Conservation (phyloP, 2,113 vertebrate genomes). For the Chionis minor region DNA sequence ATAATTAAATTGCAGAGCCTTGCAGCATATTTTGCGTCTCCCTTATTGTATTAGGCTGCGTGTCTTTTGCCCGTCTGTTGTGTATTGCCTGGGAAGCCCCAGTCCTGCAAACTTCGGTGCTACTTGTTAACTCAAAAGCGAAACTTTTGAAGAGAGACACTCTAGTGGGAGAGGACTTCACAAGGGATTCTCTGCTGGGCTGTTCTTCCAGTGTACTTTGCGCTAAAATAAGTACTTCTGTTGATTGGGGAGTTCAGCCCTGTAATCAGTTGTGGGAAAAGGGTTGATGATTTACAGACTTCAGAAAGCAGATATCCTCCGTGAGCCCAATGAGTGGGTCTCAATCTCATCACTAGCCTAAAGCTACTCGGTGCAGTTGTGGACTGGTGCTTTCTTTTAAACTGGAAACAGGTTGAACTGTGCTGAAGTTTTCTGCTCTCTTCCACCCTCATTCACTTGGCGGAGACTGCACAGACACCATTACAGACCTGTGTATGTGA, state of each 20-base stretch:
- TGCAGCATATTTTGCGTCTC: not conserved
- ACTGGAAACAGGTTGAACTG: not conserved
- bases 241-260: not conserved
- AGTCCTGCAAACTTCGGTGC: not conserved
- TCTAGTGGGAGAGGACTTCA: not conserved
- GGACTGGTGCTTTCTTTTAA: not conserved
- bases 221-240: not conserved
- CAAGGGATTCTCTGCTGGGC: not conserved
- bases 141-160: not conserved
- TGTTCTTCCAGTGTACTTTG: not conserved
- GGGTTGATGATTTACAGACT: not conserved
- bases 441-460: not conserved
- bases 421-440: not conserved
- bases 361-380: not conserved
- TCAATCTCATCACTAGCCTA: not conserved
- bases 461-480: not conserved
- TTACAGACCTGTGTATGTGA: not conserved
- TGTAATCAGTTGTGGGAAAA: not conserved
- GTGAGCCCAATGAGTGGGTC: not conserved
- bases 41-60: not conserved
- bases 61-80: not conserved
- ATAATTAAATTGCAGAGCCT: not conserved
- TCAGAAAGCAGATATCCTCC: not conserved
- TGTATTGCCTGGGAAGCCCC: not conserved
- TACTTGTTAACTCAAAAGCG: not conserved